These are phyloP conservation scores for Calidris pygmaea DNA, from an alignment of 2,113 vertebrate genomes.

Conservation along the genomic window DNA sequence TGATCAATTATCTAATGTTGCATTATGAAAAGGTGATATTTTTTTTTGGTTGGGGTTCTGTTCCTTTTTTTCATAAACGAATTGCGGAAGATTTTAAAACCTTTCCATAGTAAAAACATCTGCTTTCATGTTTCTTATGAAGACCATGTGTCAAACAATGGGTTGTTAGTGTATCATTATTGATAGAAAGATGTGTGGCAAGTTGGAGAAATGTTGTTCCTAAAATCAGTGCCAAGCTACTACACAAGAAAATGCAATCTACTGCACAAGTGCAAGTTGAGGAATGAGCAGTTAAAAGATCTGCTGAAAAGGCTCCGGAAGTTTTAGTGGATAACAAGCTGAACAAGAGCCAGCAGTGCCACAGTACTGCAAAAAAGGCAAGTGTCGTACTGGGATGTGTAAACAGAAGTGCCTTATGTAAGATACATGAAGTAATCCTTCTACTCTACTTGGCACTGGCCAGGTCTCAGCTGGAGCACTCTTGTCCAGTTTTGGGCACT, in stretches of 20 bases:
- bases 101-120: not conserved
- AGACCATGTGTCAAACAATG: not conserved
- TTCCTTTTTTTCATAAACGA: not conserved
- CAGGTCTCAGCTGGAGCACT: not conserved
- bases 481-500: slow-evolving; percentile 29
- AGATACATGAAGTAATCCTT: not conserved
- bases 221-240: not conserved
- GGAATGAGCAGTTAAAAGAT: not conserved
- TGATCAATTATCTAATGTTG: not conserved
- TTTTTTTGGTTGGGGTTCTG: not conserved
- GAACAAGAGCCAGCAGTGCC: not conserved
- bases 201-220: not conserved
- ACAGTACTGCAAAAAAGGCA: not conserved
- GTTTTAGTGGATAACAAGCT: not conserved
- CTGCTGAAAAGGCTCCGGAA: not conserved
- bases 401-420: not conserved
- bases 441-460: not conserved
- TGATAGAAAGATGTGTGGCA: not conserved
- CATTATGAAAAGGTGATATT: not conserved
- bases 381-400: not conserved
- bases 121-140: not conserved
- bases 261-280: not conserved
- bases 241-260: accelerated
- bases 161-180: not conserved
- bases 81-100: not conserved